phyloP scores from a whole-genome alignment of 2,888 invertebrate genomes.

The Pachymerium ferrugineum region DNA sequence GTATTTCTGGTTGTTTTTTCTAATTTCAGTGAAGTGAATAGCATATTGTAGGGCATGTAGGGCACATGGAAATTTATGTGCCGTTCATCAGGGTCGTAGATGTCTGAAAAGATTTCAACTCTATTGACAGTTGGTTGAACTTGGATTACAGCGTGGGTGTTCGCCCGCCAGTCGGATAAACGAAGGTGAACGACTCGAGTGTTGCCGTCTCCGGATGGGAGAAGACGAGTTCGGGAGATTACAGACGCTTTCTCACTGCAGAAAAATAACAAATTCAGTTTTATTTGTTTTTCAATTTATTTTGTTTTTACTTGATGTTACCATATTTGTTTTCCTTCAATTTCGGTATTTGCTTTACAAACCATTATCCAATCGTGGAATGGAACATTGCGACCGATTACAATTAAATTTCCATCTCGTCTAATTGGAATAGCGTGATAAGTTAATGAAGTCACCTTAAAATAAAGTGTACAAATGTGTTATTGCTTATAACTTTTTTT shows the following conservation, averaged over 20 bases:
- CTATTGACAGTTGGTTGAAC: not conserved
- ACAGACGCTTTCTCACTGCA: not conserved
- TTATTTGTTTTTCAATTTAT: not conserved
- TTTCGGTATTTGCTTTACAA: conserved; percentile 7
- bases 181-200: not conserved
- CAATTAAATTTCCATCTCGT: conserved; percentile 35
- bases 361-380: not conserved
- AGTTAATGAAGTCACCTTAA: conserved; percentile 36
- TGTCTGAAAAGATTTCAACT: not conserved
- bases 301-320: not conserved
- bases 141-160: not conserved
- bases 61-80: not conserved
- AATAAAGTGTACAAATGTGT: not conserved
- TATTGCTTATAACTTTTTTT: not conserved
- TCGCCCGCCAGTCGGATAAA: not conserved
- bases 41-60: not conserved
- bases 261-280: not conserved
- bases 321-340: not conserved
- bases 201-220: not conserved
- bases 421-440: conserved; percentile 37
- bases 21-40: not conserved
- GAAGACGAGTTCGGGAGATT: not conserved
- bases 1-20: not conserved
- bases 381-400: conserved; percentile 32
- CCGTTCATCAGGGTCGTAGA: not conserved